These are phyloP conservation scores for Oreocharis arfaki DNA, from an alignment of 2,113 vertebrate genomes.

Conservation along the genomic window DNA sequence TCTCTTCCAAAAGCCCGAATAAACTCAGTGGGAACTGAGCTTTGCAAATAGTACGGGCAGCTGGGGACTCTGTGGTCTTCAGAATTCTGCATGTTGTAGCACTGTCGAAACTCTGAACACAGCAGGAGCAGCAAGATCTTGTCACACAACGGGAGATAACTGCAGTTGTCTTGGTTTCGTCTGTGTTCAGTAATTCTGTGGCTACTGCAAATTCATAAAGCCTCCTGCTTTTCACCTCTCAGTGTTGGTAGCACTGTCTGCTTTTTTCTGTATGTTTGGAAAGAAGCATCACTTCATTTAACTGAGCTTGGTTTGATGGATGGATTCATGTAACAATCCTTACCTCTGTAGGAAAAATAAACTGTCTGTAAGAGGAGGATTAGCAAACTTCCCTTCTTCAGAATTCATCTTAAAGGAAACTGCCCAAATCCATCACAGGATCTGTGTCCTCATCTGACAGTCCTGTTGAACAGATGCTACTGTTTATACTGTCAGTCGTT, in stretches of 20 bases:
- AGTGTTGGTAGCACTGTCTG: not conserved
- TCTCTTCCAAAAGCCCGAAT: not conserved
- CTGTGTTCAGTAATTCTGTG: not conserved
- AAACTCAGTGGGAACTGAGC: not conserved
- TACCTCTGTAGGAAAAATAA: not conserved
- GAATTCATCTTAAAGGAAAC: not conserved
- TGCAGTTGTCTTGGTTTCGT: not conserved
- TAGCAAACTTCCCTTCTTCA: not conserved
- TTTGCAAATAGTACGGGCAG: not conserved
- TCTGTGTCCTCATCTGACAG: not conserved
- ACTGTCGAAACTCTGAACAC: not conserved
- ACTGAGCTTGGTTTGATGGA: not conserved
- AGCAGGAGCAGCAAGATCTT: not conserved
- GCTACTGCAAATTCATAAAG: not conserved
- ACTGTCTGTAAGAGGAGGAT: not conserved
- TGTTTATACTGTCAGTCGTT: not conserved
- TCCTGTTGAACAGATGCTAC: not conserved
- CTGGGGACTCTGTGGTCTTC: not conserved
- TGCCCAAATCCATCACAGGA: not conserved
- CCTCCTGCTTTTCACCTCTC: not conserved
- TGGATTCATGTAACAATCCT: not conserved
- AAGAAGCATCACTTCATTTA: not conserved
- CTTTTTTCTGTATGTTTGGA: not conserved
- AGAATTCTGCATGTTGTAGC: not conserved
- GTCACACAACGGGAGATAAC: not conserved